Evolutionary conservation across 2,113 vertebrate genomes (phyloP).

Genomic region (human (Homo sapiens)): DNA sequence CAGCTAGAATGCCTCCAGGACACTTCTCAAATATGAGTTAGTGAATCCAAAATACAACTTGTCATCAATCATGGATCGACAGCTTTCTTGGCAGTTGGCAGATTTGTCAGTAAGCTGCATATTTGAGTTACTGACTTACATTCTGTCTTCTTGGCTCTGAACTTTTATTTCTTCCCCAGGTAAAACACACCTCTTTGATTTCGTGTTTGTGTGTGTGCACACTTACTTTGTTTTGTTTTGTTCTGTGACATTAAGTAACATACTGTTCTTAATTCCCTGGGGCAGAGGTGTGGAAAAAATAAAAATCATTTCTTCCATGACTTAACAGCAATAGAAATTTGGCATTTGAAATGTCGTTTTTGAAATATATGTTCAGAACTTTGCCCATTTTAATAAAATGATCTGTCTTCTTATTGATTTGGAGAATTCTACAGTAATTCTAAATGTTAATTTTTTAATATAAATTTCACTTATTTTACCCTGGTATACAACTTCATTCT

Average conservation of each 20-base stretch:
- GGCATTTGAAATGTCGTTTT: neutral
- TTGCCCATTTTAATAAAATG: neutral
- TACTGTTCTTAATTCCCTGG: neutral
- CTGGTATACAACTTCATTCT: neutral
- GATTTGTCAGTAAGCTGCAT: neutral
- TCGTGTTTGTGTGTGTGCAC: neutral
- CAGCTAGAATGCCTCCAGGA: slow-evolving; percentile 33
- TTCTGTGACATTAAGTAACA: neutral
- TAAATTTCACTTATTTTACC: neutral
- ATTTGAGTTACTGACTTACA: neutral
- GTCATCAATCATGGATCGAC: slow-evolving; percentile 1
- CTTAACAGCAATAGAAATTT: neutral
- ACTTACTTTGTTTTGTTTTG: slow-evolving; percentile 1
- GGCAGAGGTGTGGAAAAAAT: neutral
- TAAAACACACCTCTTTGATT: neutral
- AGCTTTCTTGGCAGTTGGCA: neutral
- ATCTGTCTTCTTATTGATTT: neutral
- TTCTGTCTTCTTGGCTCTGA: neutral
- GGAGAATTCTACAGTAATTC: neutral
- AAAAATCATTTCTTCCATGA: neutral
- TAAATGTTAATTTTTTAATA: neutral
- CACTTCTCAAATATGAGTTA: neutral
- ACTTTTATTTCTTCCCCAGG: neutral
- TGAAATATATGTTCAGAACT: neutral
- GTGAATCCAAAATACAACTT: neutral